Evolutionary conservation across 2,888 invertebrate species (phyloP), one percentile per base, ranked within the genome.

Genomic region (Periphyllus acericola): DNA sequence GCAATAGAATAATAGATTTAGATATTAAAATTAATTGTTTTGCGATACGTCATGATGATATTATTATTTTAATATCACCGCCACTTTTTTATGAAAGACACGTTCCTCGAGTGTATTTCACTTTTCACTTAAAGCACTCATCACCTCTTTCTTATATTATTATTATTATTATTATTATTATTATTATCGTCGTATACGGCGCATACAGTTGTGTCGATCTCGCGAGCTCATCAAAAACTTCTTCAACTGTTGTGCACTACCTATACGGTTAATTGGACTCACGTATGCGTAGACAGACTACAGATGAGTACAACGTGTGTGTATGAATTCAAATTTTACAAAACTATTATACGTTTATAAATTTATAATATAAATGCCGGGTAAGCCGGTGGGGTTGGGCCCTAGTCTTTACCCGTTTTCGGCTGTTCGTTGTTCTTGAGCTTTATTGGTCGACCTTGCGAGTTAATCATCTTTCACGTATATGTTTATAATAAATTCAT

Each of bases 121-220:
- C 40, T 83, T 60, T 83, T 60, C 60, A 60, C 74, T 74, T 55
- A 34, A 36, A 55, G 55, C 55, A 60, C 79, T 60, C 60, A 46
- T 46, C 71, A 0, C 55, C 52, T 68, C 83, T 4, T 21, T 14
- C 36, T n/a, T 60, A 55, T 60, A 46, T 46, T 46, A 46, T 46
- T 46, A 46, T 46, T 60, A 34, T 72, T 68, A 40, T 68, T 66
- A 81, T 81, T 81, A 79, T 60, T 55, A 68, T 71, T 17, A 29
- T 71, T 60, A 21, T 32, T 40, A 29, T 71, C 46, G 68, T 5
- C 11, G 25, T 36, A 36, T 36, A 36, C 36, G 36, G 36, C 36
- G 6, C 36, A 5, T 14, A 46, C 25, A 14, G 3, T 14, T n/a
- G 55, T 83, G 36, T 74, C 40, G 25, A 34, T 34, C 17, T 9